Conservation (phyloP, 2,888 invertebrate species). For the Cryptosula pallasiana region DNA sequence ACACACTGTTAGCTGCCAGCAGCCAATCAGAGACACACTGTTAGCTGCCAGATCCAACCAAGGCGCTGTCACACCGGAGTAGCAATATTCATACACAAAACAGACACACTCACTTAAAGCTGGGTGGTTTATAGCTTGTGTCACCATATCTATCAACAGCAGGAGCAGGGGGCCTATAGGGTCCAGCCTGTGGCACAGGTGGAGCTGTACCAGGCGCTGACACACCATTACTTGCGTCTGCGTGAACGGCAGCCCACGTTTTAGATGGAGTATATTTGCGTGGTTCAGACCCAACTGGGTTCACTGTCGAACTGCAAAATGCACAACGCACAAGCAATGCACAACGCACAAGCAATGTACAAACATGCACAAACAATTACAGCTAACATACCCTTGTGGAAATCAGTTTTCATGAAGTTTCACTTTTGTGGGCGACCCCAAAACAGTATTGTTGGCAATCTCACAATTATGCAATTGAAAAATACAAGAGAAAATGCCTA, state of each 20-base stretch:
- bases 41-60: too few species aligned
- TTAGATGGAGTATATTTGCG: conserved; percentile 17
- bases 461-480: too few species aligned
- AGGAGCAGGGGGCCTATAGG: conserved; percentile 9
- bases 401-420: background rate
- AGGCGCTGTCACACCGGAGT: too few species aligned
- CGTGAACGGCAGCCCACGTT: conserved; percentile 17
- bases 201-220: background rate
- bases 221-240: background rate
- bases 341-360: background rate
- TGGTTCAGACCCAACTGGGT: background rate
- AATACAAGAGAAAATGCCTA: too few species aligned
- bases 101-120: background rate
- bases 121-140: background rate
- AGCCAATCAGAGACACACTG: too few species aligned
- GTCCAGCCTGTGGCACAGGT: background rate
- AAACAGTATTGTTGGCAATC: too few species aligned
- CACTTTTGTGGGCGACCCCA: too few species aligned
- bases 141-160: background rate
- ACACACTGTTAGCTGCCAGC: too few species aligned
- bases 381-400: background rate
- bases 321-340: background rate
- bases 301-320: conserved; percentile 20
- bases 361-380: conserved; percentile 11
- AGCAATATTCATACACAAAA: too few species aligned